Conservation (phyloP, 2,113 vertebrate genomes). For the Nycticryphes semicollaris region DNA sequence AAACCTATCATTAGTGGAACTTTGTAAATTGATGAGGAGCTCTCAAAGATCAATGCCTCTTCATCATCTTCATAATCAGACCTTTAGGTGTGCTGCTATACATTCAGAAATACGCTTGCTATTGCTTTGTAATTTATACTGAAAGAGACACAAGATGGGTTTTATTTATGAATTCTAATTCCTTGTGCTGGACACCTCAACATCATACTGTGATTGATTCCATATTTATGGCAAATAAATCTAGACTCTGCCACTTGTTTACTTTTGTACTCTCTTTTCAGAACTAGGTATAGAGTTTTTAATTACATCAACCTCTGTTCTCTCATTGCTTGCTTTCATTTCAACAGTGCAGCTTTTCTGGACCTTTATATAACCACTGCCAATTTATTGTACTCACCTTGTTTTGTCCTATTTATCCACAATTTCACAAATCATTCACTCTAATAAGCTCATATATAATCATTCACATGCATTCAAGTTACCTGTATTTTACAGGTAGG, state of each 20-base stretch:
- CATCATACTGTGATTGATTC: background rate
- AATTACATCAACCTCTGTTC: background rate
- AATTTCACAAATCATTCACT: background rate
- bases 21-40: background rate
- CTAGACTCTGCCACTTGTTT: background rate
- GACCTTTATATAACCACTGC: background rate
- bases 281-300: background rate
- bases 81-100: background rate
- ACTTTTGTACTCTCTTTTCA: background rate
- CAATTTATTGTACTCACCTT: background rate
- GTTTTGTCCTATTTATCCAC: background rate
- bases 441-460: background rate
- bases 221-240: slow-evolving; percentile 35
- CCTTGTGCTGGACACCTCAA: background rate
- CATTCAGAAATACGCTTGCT: background rate
- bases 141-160: background rate
- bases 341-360: background rate
- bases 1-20: background rate
- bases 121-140: background rate
- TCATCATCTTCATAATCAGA: background rate
- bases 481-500: background rate
- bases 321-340: background rate
- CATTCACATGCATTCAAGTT: background rate
- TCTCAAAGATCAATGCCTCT: background rate
- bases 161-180: slow-evolving; percentile 25